These are phyloP conservation scores for Cuculus canorus DNA, from an alignment of 2,797 vertebrate species.

Conservation along the genomic window DNA sequence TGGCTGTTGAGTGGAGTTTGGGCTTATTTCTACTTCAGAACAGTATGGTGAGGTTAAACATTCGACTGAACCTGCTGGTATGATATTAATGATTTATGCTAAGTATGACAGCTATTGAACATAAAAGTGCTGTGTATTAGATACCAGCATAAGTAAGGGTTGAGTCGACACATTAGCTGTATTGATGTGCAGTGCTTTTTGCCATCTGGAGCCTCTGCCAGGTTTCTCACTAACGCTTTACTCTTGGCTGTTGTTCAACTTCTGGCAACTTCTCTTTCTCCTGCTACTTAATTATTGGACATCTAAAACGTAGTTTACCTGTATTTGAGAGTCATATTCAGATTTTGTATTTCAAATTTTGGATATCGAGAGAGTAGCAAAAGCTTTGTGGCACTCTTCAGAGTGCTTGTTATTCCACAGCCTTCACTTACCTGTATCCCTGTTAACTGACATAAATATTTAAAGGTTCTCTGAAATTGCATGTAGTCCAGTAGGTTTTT, in stretches of 20 bases:
- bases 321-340: background rate
- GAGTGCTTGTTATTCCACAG: background rate
- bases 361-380: background rate
- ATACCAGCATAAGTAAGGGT: fast-evolving
- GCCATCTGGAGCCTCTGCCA: background rate
- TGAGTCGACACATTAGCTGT: background rate
- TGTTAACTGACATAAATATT: background rate
- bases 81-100: background rate
- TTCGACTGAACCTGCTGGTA: background rate
- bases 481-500: background rate
- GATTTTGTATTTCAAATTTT: background rate
- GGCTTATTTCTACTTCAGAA: background rate
- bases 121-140: background rate
- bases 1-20: background rate
- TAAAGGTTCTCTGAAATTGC: background rate
- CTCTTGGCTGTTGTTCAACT: background rate
- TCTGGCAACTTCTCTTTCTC: background rate
- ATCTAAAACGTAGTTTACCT: background rate
- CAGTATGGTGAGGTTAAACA: background rate
- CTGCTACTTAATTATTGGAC: background rate
- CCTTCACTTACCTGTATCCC: background rate
- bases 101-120: background rate
- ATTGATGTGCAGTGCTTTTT: background rate
- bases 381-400: background rate
- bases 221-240: background rate